Conservation (phyloP, 2,797 vertebrate genomes). For the Micromesistius poutassou region DNA sequence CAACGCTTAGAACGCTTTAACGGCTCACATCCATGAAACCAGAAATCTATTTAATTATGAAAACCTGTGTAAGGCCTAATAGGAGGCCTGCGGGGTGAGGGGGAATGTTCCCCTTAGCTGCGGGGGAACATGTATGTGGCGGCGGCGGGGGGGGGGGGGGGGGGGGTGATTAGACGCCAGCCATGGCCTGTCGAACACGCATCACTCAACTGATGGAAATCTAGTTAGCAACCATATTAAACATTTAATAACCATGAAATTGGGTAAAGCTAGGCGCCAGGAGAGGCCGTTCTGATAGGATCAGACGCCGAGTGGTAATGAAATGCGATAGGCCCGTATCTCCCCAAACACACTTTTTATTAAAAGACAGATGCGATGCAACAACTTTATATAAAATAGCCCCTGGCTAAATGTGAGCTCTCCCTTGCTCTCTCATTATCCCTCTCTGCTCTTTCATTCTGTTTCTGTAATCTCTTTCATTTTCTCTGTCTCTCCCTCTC, state of each 20-base stretch:
- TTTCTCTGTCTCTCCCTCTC: background rate
- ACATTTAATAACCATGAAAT: slow-evolving; percentile 46
- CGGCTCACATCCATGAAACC: background rate
- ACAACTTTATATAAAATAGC: slow-evolving; percentile 1
- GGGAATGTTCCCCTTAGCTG: background rate
- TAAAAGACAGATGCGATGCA: slow-evolving; percentile 1
- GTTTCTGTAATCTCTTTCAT: background rate
- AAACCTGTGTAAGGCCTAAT: background rate
- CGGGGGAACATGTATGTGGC: background rate
- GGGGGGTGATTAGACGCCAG: background rate
- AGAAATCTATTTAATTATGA: background rate
- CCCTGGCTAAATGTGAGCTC: background rate
- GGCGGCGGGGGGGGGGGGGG: too few relatives aligned
- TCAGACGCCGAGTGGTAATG: background rate
- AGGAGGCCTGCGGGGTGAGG: background rate
- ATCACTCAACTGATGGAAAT: slow-evolving; percentile 34
- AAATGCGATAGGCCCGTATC: background rate
- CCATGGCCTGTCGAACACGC: slow-evolving; percentile 16
- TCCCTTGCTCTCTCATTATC: background rate
- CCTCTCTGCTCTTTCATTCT: background rate
- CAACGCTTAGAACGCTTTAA: background rate
- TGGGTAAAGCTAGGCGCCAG: slow-evolving; percentile 25
- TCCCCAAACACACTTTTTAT: background rate
- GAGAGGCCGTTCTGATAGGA: slow-evolving; percentile 12
- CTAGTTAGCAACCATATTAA: slow-evolving; percentile 45